A percentile compares a stretch with the other conserved stretches of the same genome.
These are phyloP conservation scores for Lepidurus apus DNA, from an alignment of 1,140 invertebrate genomes.

Conservation along the genomic window DNA sequence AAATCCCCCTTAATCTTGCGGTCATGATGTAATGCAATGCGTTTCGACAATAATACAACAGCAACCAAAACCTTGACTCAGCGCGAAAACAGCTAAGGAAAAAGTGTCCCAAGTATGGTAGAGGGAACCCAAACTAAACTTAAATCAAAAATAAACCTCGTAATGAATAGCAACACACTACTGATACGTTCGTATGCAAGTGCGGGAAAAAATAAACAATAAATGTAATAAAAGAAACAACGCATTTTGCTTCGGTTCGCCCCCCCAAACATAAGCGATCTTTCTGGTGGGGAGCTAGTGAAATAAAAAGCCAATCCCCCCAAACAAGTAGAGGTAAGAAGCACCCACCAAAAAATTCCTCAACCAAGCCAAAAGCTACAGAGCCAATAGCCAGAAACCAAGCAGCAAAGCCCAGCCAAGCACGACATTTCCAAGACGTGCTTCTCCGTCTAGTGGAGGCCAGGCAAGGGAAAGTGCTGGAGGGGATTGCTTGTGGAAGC, in stretches of 20 bases:
- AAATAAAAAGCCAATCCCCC: not conserved
- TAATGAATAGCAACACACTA: not conserved
- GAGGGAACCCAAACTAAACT: not conserved
- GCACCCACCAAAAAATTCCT: not conserved
- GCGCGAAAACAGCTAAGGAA: not conserved
- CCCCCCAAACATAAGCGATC: not conserved
- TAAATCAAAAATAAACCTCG: not conserved
- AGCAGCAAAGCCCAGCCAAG: not conserved
- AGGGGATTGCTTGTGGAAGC: not conserved
- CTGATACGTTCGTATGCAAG: not conserved
- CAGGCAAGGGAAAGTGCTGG: not conserved
- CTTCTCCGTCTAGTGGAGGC: constrained; percentile 17
- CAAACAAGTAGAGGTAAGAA: not conserved
- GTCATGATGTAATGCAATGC: not conserved
- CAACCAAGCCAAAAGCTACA: constrained; percentile 8
- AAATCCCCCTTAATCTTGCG: not conserved
- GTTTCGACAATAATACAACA: not conserved
- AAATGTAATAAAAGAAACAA: not conserved
- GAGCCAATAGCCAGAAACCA: not conserved
- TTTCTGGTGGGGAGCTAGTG: not conserved
- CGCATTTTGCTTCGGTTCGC: not conserved
- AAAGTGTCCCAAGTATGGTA: not conserved
- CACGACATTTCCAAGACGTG: constrained; percentile 16
- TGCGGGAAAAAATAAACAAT: not conserved
- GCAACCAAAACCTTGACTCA: not conserved